Conservation (phyloP, 2,113 vertebrate species). For the Nesospiza acunhae region DNA sequence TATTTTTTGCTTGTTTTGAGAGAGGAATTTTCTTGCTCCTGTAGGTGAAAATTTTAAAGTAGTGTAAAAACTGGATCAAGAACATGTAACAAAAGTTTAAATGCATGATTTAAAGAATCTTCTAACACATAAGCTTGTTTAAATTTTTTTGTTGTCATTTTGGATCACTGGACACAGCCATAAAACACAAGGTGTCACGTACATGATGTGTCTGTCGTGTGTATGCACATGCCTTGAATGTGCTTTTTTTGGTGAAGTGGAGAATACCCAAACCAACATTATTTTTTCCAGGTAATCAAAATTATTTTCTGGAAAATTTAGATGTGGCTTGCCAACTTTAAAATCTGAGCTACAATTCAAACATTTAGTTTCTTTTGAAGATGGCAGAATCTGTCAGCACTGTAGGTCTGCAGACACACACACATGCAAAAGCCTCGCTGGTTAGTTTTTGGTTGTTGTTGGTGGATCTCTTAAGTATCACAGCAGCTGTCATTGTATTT, state of each 20-base stretch:
- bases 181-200: not conserved
- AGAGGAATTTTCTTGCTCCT: not conserved
- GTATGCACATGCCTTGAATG: not conserved
- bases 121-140: not conserved
- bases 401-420: not conserved
- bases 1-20: not conserved
- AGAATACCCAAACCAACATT: not conserved
- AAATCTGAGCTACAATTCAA: not conserved
- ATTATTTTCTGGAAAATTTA: not conserved
- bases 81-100: not conserved
- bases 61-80: not conserved
- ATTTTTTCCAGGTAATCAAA: not conserved
- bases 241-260: not conserved
- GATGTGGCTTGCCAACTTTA: not conserved
- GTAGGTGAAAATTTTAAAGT: not conserved
- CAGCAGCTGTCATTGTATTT: not conserved
- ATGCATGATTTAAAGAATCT: fast-evolving
- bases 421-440: not conserved
- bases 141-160: not conserved
- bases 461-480: not conserved
- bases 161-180: not conserved
- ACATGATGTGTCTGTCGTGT: not conserved
- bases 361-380: not conserved
- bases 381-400: not conserved
- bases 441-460: not conserved